A percentile compares a stretch with the other conserved stretches of the same genome.
These are phyloP conservation scores for Hemicordylus capensis DNA, from an alignment of 2,113 vertebrate species.

Conservation along the genomic window DNA sequence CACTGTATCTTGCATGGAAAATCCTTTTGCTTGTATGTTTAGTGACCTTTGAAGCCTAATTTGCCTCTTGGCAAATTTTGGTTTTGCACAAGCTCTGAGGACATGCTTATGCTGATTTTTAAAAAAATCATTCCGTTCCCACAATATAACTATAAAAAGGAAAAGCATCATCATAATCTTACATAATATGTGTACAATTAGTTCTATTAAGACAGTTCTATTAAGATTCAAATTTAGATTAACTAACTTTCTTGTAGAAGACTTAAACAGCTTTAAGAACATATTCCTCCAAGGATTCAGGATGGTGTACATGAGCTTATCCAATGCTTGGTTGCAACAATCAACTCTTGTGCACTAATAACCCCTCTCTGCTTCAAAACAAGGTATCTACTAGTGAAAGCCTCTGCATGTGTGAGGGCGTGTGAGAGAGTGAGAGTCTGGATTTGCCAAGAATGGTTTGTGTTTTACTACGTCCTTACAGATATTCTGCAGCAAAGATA, in stretches of 20 bases:
- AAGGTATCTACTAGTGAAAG: too few relatives aligned
- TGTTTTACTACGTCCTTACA: too few relatives aligned
- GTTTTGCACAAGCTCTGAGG: slow-evolving; percentile 12
- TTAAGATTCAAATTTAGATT: neutral
- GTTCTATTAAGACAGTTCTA: neutral
- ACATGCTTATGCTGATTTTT: slow-evolving; percentile 9
- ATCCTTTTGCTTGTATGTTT: slow-evolving; percentile 45
- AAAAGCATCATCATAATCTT: neutral
- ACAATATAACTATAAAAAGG: neutral
- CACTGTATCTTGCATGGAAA: slow-evolving; percentile 14
- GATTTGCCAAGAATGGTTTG: too few relatives aligned
- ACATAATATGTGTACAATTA: slow-evolving; percentile 8
- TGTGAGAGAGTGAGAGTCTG: too few relatives aligned
- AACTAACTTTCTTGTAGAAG: neutral
- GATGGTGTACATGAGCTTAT: too few relatives aligned
- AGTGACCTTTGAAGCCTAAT: slow-evolving; percentile 32
- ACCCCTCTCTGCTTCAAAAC: too few relatives aligned
- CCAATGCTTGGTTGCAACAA: too few relatives aligned
- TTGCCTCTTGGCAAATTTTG: slow-evolving; percentile 39
- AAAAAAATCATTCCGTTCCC: slow-evolving; percentile 5
- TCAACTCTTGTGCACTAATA: too few relatives aligned
- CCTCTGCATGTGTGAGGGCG: too few relatives aligned
- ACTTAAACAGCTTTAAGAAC: neutral
- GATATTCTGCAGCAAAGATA: too few relatives aligned
- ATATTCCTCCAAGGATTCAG: neutral